These are phyloP conservation scores for Heliconius nattereri DNA, from an alignment of 1,140 invertebrate species.

Conservation along the genomic window DNA sequence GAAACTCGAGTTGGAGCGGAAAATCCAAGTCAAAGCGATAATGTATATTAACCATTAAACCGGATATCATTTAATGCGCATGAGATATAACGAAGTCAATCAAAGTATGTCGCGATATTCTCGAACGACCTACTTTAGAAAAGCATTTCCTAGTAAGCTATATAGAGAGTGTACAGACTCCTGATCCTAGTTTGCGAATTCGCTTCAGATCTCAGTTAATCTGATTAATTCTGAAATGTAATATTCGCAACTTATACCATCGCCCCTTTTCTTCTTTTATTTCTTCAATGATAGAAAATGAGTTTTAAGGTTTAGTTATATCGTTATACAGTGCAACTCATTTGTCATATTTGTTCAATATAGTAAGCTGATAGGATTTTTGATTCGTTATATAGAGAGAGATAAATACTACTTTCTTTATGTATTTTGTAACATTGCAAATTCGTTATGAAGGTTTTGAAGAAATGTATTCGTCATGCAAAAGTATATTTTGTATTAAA, in stretches of 20 bases:
- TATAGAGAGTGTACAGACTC: neutral
- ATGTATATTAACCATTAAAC: neutral
- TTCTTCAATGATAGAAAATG: neutral
- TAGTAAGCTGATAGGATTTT: no score
- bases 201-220: neutral
- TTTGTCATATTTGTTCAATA: no score
- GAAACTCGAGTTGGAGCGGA: no score
- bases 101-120: constrained; percentile 8
- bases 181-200: constrained; percentile 5
- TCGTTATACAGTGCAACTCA: no score
- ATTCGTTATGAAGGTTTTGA: no score
- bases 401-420: no score
- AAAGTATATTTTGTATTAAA: no score
- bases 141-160: neutral
- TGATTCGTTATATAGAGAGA: no score
- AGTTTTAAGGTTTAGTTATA: no score
- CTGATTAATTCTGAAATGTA: neutral
- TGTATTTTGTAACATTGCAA: no score
- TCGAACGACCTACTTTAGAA: constrained; percentile 2
- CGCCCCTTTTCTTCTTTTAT: neutral
- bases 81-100: constrained; percentile 1
- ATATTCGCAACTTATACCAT: neutral
- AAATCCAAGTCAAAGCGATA: neutral
- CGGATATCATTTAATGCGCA: neutral
- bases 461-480: no score